Conservation (phyloP, 2,888 invertebrate genomes). For the Taenaris catops region DNA sequence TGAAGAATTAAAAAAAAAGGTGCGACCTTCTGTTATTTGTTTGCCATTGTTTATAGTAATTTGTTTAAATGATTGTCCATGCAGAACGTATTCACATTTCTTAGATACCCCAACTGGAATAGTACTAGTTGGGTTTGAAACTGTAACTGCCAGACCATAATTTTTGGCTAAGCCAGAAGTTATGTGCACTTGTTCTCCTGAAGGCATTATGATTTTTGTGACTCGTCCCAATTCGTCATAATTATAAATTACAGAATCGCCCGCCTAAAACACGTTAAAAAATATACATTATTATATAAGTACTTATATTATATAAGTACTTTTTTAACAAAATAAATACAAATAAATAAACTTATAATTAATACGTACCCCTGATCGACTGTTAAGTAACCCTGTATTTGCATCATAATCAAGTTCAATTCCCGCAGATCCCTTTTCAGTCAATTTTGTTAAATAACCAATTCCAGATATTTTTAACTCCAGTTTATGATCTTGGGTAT, state of each 20-base stretch:
- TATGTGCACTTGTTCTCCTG: slow-evolving; percentile 92
- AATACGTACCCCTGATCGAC: slow-evolving; percentile 86
- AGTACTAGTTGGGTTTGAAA: slow-evolving; percentile 77
- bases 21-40: slow-evolving; percentile 86
- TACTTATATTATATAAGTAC: too few species aligned
- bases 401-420: slow-evolving; percentile 95
- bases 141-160: slow-evolving; percentile 87
- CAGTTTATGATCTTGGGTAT: slow-evolving; percentile 95
- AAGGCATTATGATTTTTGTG: slow-evolving; percentile 91
- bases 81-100: slow-evolving; percentile 80
- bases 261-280: slow-evolving; percentile 78
- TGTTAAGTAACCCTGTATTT: slow-evolving; percentile 91
- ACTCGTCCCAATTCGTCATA: slow-evolving; percentile 95
- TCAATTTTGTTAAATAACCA: slow-evolving; percentile 92
- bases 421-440: slow-evolving; percentile 93
- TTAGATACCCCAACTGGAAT: slow-evolving; percentile 77
- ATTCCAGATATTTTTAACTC: slow-evolving; percentile 95
- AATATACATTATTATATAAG: too few species aligned
- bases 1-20: too few species aligned
- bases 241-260: slow-evolving; percentile 93
- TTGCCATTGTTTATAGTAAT: slow-evolving; percentile 85
- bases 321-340: too few species aligned
- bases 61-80: slow-evolving; percentile 83
- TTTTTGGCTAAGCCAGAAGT: slow-evolving; percentile 88
- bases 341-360: too few species aligned